Base-by-base conservation (phyloP, 1,140 invertebrate species). In the Coelopa frigida region DNA sequence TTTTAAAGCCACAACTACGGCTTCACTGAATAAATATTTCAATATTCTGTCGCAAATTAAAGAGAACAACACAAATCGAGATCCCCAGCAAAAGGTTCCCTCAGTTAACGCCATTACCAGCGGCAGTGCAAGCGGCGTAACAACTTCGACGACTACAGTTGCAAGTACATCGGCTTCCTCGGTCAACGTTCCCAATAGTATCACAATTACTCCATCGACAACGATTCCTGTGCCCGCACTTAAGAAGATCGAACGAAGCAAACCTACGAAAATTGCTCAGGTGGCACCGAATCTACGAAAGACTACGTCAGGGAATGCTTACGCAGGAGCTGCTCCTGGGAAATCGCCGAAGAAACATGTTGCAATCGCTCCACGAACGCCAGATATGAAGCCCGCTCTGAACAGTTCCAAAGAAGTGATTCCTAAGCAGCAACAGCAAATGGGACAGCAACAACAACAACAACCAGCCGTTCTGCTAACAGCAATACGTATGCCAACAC, bases 401-500 rank as follows among this genome's bases (percentile, higher is more conserved):
- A n/a, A n/a, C n/a, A n/a, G n/a, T n/a, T n/a, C n/a, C n/a, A n/a
- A n/a, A n/a, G n/a, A n/a, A n/a, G n/a, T n/a, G n/a, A n/a, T n/a
- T n/a, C n/a, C n/a, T n/a, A 65, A 66, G 46, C 60, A 63, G 45
- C 60, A 57, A 43, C 56, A 60, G 26, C 58, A 60, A 35, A 23
- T 17, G 32, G 48, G 31, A 31, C 50, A 4, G 24, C 35, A 40
- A 21, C 48, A 15, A 23, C 44, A n/a, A 44, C 50, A n/a, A n/a
- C 71, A 23, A 37, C 72, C 54, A 7, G 72, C 74, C 47, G 70
- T 76, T 7, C 72, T 75, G 65, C 59, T 75, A 5, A 72, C 74
- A 22, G 68, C 73, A 1, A 62, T 75, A 55, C 68, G 72, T 53
- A 70, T 76, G 66, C 73, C 74, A 15, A 70, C 71, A 46, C 73